Conservation (phyloP, 1,140 invertebrate species). For the Habropoda laboriosa region DNA sequence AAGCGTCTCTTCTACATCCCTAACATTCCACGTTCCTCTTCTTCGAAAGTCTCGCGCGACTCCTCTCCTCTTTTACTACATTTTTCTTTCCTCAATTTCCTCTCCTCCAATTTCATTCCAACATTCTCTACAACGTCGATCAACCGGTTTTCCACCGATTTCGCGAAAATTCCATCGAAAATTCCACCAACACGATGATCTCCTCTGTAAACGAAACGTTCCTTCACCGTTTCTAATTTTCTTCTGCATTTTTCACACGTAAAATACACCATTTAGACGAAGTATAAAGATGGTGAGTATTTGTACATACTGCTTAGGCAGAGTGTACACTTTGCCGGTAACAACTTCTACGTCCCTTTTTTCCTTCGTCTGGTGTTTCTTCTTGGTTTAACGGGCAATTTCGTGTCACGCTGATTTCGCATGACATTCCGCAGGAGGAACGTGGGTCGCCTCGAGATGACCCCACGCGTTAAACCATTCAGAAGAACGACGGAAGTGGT, state of each 20-base stretch:
- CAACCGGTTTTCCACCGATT: slow-evolving; percentile 6
- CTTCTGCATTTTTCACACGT: too few species aligned
- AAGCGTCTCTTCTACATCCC: slow-evolving; percentile 41
- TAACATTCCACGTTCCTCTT: slow-evolving; percentile 25
- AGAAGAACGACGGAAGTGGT: not conserved
- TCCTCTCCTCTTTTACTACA: not conserved
- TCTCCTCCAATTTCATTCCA: not conserved
- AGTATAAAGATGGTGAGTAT: too few species aligned
- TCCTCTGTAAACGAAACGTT: not conserved
- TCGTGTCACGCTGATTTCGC: slow-evolving; percentile 22
- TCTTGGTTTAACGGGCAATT: slow-evolving; percentile 6
- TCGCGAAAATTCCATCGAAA: not conserved
- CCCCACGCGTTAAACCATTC: not conserved
- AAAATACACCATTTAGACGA: too few species aligned
- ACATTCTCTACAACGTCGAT: not conserved
- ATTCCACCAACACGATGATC: not conserved
- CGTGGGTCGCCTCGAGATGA: slow-evolving; percentile 14
- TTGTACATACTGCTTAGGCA: too few species aligned
- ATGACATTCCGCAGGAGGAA: slow-evolving; percentile 8
- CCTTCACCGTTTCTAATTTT: not conserved
- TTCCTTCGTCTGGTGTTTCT: not conserved
- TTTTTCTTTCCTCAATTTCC: not conserved
- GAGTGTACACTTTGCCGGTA: too few species aligned
- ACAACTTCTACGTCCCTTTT: too few species aligned
- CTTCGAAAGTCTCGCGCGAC: slow-evolving; percentile 1